Conservation (phyloP, 2,888 invertebrate genomes). For the Zygogramma bicolorata region DNA sequence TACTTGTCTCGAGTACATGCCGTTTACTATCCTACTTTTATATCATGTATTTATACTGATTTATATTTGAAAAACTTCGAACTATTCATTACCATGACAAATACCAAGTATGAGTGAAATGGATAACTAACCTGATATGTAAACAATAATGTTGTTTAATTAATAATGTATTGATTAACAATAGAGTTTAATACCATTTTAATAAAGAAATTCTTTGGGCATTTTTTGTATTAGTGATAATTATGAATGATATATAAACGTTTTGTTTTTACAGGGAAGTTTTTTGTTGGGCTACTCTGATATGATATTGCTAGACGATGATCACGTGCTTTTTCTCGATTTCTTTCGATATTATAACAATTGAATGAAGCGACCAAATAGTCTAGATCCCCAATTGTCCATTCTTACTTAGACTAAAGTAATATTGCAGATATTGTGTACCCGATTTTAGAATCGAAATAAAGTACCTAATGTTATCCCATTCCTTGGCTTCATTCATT, state of each 20-base stretch:
- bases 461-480: constrained; percentile 60
- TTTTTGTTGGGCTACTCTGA: constrained; percentile 35
- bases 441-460: constrained; percentile 59
- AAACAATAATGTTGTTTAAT: constrained; percentile 65
- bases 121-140: constrained; percentile 57
- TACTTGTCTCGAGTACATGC: constrained; percentile 56
- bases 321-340: constrained; percentile 42
- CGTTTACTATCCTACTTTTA: constrained; percentile 63
- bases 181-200: constrained; percentile 67
- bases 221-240: constrained; percentile 53
- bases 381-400: constrained; percentile 62
- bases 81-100: constrained; percentile 64
- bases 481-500: constrained; percentile 57
- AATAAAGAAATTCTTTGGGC: constrained; percentile 66
- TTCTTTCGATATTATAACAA: constrained; percentile 52
- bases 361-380: constrained; percentile 59
- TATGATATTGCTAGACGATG: constrained; percentile 18
- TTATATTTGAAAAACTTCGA: constrained; percentile 66
- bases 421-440: constrained; percentile 63
- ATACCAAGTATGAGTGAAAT: constrained; percentile 47
- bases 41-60: constrained; percentile 67
- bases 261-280: constrained; percentile 43
- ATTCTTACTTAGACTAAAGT: constrained; percentile 62
- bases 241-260: constrained; percentile 17
- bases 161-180: constrained; percentile 63